Conservation (phyloP, 2,797 vertebrate species). For the Brachyalestes nurse region DNA sequence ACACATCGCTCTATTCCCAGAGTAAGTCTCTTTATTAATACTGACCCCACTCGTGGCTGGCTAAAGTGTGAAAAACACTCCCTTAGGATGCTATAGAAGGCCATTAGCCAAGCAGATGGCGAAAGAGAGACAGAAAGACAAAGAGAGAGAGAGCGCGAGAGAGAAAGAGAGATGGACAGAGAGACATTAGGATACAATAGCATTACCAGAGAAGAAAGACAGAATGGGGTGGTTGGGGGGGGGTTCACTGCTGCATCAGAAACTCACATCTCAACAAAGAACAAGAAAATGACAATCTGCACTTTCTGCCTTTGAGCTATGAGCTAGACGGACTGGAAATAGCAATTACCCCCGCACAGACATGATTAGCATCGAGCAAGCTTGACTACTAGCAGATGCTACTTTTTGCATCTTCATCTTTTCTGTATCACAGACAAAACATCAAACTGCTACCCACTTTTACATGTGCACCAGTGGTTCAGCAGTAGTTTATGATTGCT, state of each 20-base stretch:
- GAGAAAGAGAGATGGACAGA: not conserved
- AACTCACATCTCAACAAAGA: conserved; percentile 52
- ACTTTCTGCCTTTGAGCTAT: conserved; percentile 58
- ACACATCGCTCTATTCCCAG: conserved; percentile 27
- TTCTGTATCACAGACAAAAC: conserved; percentile 25
- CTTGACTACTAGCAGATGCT: conserved; percentile 24
- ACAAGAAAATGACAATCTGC: conserved; percentile 54
- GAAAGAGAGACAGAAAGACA: not conserved
- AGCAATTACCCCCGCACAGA: conserved; percentile 56
- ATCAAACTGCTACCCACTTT: not conserved
- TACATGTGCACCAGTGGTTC: too few relatives aligned
- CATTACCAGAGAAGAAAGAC: conserved; percentile 11
- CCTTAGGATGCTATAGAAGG: conserved; percentile 48
- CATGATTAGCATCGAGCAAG: conserved; percentile 57
- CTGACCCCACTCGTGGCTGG: conserved; percentile 48
- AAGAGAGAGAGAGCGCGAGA: not conserved
- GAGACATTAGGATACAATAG: conserved; percentile 23
- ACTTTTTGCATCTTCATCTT: conserved; percentile 29
- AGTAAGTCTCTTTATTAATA: conserved; percentile 56
- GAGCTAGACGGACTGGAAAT: conserved; percentile 53
- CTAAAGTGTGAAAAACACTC: conserved; percentile 48
- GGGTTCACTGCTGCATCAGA: conserved; percentile 47
- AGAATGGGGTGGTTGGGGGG: not conserved
- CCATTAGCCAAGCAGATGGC: conserved; percentile 43
- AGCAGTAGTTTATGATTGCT: too few relatives aligned